A percentile compares a stretch with the other conserved stretches of the same genome.
Conservation (phyloP, 2,113 vertebrate species). For the Etheostoma spectabile region DNA sequence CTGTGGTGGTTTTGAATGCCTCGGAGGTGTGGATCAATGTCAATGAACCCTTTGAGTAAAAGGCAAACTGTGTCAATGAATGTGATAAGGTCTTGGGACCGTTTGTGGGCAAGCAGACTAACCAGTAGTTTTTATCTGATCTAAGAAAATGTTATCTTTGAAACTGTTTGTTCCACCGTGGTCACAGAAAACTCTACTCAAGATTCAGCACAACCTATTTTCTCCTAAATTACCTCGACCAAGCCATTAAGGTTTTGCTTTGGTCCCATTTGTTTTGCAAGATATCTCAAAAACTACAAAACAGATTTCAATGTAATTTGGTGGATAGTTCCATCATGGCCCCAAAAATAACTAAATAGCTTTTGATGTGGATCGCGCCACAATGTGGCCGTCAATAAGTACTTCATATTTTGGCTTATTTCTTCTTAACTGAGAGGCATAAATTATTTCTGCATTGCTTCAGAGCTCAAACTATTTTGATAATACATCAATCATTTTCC, state of each 20-base stretch:
- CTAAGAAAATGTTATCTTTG: constrained; percentile 24
- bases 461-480: neutral
- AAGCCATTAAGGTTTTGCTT: neutral
- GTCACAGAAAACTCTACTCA: neutral
- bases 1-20: constrained; percentile 36
- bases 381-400: neutral
- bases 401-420: neutral
- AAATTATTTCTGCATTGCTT: neutral
- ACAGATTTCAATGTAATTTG: neutral
- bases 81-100: constrained; percentile 12
- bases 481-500: neutral
- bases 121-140: constrained; percentile 28
- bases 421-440: neutral
- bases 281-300: neutral
- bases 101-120: constrained; percentile 17
- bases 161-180: constrained; percentile 4
- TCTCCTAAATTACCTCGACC: constrained; percentile 1
- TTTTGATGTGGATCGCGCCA: neutral
- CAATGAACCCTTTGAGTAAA: constrained; percentile 24
- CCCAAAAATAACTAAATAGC: neutral
- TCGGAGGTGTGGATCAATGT: constrained; percentile 66
- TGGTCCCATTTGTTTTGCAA: constrained; percentile 7
- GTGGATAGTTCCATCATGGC: neutral
- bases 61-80: constrained; percentile 50
- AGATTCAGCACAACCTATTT: neutral